These are phyloP conservation scores for Lycocorax pyrrhopterus DNA, from an alignment of 2,113 vertebrate genomes.

Conservation along the genomic window DNA sequence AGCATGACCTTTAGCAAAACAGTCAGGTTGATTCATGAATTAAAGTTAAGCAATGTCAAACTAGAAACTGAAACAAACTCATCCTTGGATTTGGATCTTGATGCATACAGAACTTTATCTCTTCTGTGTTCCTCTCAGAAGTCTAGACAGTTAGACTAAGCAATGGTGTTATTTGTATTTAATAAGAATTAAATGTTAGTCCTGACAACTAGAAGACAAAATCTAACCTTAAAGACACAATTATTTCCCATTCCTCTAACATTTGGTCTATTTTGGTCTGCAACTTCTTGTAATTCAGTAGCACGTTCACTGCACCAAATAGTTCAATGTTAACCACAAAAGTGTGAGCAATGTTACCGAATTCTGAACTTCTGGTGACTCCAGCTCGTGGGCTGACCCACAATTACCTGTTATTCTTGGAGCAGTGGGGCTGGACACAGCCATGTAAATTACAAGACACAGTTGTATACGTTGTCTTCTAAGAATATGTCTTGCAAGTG, in stretches of 20 bases:
- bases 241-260: neutral
- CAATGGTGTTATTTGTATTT: neutral
- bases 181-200: neutral
- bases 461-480: conserved; percentile 3
- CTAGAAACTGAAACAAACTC: neutral
- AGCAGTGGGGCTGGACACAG: conserved; percentile 2
- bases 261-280: neutral
- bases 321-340: neutral
- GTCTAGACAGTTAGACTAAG: neutral
- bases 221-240: neutral
- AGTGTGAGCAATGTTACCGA: conserved; percentile 13
- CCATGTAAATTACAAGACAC: conserved; percentile 68
- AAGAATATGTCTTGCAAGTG: conserved; percentile 56
- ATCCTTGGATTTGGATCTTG: neutral
- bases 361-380: conserved; percentile 59
- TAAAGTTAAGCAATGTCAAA: neutral
- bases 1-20: neutral
- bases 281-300: neutral
- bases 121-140: neutral
- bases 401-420: conserved; percentile 72
- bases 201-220: neutral
- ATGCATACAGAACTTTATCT: neutral
- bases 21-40: neutral
- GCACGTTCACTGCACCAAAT: neutral
- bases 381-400: conserved; percentile 17